Percentiles rank a stretch among this genome's conserved stretches.
Evolutionary conservation across 2,797 vertebrate genomes (phyloP).

Genomic region (Parauchenoglanis punctatus): DNA sequence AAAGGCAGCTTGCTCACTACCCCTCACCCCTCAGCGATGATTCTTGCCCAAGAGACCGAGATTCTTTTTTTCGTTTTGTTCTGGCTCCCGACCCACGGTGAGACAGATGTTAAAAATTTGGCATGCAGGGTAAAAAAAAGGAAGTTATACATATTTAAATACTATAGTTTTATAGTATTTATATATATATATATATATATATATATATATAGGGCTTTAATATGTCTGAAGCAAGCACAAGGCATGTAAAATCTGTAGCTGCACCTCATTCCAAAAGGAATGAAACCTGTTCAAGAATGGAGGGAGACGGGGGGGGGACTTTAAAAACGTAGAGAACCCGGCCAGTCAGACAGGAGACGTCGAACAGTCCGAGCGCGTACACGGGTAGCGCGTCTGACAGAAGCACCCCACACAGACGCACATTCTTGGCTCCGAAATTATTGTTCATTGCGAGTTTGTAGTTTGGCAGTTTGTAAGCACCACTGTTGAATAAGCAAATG

Average conservation of each 20-base stretch:
- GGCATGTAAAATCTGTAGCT: conserved; percentile 64
- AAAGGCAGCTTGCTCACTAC: conserved; percentile 60
- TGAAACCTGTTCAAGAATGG: conserved; percentile 47
- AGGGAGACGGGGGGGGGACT: neutral
- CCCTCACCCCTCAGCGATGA: conserved; percentile 42
- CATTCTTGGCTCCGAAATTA: conserved; percentile 57
- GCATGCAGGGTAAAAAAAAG: conserved; percentile 59
- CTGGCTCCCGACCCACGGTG: conserved; percentile 41
- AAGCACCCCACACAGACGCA: conserved; percentile 50
- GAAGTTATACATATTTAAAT: conserved; percentile 62
- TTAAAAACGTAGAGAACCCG: conserved; percentile 35
- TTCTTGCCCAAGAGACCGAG: conserved; percentile 61
- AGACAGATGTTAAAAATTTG: conserved; percentile 58
- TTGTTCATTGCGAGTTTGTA: conserved; percentile 53
- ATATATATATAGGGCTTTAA: conserved; percentile 57
- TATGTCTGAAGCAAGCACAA: conserved; percentile 64
- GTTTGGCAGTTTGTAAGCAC: conserved; percentile 69
- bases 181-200: conserved; percentile 46
- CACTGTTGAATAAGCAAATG: conserved; percentile 57
- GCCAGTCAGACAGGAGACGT: conserved; percentile 41
- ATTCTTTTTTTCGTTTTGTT: conserved; percentile 24
- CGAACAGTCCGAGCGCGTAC: conserved; percentile 30
- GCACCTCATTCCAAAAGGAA: conserved; percentile 59
- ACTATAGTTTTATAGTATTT: conserved; percentile 24
- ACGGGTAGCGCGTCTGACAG: conserved; percentile 31